phyloP scores from a whole-genome alignment of 2,888 invertebrate species.

The Folsomia manolachei region DNA sequence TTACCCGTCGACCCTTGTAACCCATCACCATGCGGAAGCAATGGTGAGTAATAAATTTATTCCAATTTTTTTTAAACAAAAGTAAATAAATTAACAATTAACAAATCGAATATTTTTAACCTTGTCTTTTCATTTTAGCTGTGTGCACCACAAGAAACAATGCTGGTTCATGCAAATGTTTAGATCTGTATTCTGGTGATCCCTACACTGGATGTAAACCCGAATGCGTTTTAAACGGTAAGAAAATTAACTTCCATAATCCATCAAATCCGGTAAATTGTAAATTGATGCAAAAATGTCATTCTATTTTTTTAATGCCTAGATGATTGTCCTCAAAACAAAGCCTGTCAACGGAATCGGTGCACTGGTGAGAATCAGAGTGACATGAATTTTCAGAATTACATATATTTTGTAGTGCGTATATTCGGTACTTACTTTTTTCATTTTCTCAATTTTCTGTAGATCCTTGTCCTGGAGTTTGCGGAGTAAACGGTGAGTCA shows the following conservation, averaged over 20 bases:
- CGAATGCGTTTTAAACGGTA: conserved; percentile 81
- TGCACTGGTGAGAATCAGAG: conserved; percentile 60
- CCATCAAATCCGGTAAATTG: too few species aligned
- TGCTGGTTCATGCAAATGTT: conserved; percentile 55
- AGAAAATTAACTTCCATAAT: too few species aligned
- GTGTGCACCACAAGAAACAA: conserved; percentile 65
- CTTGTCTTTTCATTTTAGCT: conserved; percentile 53
- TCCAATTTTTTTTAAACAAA: neutral
- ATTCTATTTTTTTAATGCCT: too few species aligned
- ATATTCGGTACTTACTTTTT: neutral
- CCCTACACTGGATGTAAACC: conserved; percentile 68
- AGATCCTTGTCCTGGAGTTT: conserved; percentile 56
- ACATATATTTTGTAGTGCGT: neutral
- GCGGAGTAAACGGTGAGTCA: conserved; percentile 28
- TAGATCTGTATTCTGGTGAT: conserved; percentile 68
- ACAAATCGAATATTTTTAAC: neutral
- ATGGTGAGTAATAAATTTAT: too few species aligned
- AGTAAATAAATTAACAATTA: neutral
- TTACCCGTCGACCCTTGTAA: conserved; percentile 41
- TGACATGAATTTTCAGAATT: too few species aligned
- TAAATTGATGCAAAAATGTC: too few species aligned
- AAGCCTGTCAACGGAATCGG: conserved; percentile 77
- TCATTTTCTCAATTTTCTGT: conserved; percentile 53
- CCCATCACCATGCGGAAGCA: conserved; percentile 52
- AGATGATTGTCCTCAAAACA: conserved; percentile 78